A percentile compares a stretch with the other conserved stretches of the same genome.
phyloP scores from a whole-genome alignment of 2,888 invertebrate species.

The Drosophila anceps region DNA sequence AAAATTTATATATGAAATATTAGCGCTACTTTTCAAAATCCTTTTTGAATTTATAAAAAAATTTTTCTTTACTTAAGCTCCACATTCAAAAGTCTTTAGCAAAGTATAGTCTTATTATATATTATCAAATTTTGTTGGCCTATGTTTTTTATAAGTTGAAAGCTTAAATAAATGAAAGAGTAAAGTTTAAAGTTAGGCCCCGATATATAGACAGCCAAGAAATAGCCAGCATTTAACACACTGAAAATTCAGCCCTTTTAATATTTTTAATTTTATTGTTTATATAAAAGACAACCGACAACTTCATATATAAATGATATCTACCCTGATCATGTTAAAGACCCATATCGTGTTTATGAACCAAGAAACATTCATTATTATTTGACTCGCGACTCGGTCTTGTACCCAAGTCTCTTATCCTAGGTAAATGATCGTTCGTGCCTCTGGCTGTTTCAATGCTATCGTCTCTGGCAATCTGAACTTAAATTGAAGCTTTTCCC shows the following conservation, averaged over 20 bases:
- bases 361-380: conserved; percentile 12
- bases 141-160: too few relatives aligned
- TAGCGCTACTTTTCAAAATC: too few relatives aligned
- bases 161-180: too few relatives aligned
- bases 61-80: too few relatives aligned
- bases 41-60: too few relatives aligned
- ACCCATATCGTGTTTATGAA: conserved; percentile 46
- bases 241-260: not conserved
- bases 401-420: conserved; percentile 5
- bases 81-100: too few relatives aligned
- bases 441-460: conserved; percentile 37
- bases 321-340: conserved; percentile 12
- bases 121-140: too few relatives aligned
- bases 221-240: too few relatives aligned
- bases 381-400: not conserved
- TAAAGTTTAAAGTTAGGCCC: too few relatives aligned
- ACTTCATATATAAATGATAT: conserved; percentile 11
- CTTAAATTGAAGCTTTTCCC: conserved; percentile 36
- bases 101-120: too few relatives aligned
- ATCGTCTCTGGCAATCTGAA: conserved; percentile 38
- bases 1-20: too few relatives aligned
- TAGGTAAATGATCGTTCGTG: conserved; percentile 13
- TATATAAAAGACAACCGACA: not conserved
- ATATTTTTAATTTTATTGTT: not conserved
- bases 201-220: too few relatives aligned